Conservation (phyloP, 2,113 vertebrate genomes). For the Agelaius phoeniceus region DNA sequence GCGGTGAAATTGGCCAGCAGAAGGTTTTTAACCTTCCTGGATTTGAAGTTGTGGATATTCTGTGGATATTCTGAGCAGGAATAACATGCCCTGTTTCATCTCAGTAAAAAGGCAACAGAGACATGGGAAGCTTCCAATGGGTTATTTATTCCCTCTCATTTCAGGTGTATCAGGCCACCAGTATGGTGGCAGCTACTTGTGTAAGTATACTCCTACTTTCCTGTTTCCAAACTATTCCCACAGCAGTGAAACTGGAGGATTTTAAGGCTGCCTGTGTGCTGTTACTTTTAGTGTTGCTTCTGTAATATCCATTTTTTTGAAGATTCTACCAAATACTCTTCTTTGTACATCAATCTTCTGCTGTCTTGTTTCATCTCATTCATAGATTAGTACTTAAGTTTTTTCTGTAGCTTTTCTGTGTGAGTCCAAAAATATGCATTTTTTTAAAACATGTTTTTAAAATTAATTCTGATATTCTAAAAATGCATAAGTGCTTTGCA, state of each 20-base stretch:
- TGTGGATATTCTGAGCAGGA: not conserved
- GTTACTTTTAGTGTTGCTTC: not conserved
- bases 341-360: not conserved
- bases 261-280: not conserved
- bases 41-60: not conserved
- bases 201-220: not conserved
- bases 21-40: not conserved
- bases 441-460: not conserved
- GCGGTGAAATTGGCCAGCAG: not conserved
- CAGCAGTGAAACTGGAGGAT: not conserved
- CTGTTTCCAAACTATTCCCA: not conserved
- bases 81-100: not conserved
- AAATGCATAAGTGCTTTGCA: not conserved
- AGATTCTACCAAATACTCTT: not conserved
- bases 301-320: not conserved
- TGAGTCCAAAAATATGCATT: not conserved
- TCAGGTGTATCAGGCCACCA: not conserved
- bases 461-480: not conserved
- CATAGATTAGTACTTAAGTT: not conserved
- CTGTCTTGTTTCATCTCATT: not conserved
- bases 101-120: not conserved
- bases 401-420: not conserved
- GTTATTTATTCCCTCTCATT: not conserved
- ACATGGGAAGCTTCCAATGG: not conserved
- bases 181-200: not conserved